Evolutionary conservation across 2,888 invertebrate species (phyloP).

Genomic region (Ichneumoninae sp.): DNA sequence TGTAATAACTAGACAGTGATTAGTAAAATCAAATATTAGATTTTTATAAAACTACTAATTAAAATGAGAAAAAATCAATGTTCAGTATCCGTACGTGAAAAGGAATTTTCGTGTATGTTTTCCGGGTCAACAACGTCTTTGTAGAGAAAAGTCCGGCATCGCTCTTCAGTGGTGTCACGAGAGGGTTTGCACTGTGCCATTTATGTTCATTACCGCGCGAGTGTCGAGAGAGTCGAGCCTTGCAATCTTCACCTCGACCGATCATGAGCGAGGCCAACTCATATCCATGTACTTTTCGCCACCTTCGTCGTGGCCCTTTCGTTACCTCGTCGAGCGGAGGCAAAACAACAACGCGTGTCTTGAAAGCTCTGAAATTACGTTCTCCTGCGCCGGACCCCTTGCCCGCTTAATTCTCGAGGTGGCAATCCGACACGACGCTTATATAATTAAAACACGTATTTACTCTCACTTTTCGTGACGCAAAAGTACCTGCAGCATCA

Average conservation of each 20-base stretch:
- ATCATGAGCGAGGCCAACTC: slow-evolving; percentile 58
- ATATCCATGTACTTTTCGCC: slow-evolving; percentile 50
- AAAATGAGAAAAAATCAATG: not conserved
- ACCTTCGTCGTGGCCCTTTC: slow-evolving; percentile 40
- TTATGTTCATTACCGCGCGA: slow-evolving; percentile 73
- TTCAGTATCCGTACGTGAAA: not conserved
- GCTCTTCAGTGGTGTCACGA: slow-evolving; percentile 59
- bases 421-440: slow-evolving; percentile 45
- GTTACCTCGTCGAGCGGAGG: slow-evolving; percentile 11
- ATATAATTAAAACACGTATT: slow-evolving; percentile 48
- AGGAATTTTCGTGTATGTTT: not conserved
- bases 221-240: slow-evolving; percentile 11
- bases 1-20: no score
- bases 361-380: slow-evolving; percentile 55
- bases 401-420: slow-evolving; percentile 24
- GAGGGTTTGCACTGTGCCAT: slow-evolving; percentile 73
- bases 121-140: not conserved
- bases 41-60: not conserved
- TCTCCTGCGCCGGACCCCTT: slow-evolving; percentile 38
- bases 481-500: slow-evolving; percentile 16
- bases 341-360: slow-evolving; percentile 23
- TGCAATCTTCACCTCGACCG: slow-evolving; percentile 41
- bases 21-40: not conserved
- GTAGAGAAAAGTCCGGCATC: slow-evolving; percentile 60
- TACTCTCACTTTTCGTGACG: slow-evolving; percentile 30